Evolutionary conservation across 1,140 invertebrate species (phyloP), one percentile per base, ranked within the genome.

Genomic region (Lordiphosa mommai): DNA sequence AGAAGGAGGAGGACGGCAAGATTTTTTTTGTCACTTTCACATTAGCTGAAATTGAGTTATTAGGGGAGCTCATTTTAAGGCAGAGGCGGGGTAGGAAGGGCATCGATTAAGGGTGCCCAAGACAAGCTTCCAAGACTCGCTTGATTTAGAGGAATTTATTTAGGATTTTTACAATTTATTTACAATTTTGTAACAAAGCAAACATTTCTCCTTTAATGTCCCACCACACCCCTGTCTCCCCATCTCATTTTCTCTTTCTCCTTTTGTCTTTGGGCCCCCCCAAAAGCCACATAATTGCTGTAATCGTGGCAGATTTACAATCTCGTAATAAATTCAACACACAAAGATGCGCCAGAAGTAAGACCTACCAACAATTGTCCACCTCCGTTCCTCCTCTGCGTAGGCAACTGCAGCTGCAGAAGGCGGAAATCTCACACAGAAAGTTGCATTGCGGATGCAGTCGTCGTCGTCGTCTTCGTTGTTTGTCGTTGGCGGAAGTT

Each of bases 361-460:
- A 34, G 3, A 16, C 14, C 20, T 20, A 33, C n/a, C 4, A 47
- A 36, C 9, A 4, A 23, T 23, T 5, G 20, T 9, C 13, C 33
- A 27, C 23, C 44, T 58, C 9, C 44, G n/a, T 12, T 38, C 43
- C 6, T 12, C 13, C 57, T 16, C 34, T 60, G 64, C 36, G 65
- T 68, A 53, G 52, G 17, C 41, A 72, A 38, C 50, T 66, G 72
- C 66, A 76, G 73, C 69, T 69, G 73, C 73, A 60, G 72, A 60
- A 79, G 73, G 73, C 73, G 73, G 73, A 79, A 79, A 79, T 79
- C 68, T 79, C 64, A 65, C 59, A 79, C 68, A 60, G 59, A 66
- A 80, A 80, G 57, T 80, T 76, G 61, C 58, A 82, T 82, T 67
- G 76, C 77, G 76, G 76, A 80, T 80, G 76, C 71, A 80, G 73